phyloP scores from a whole-genome alignment of 53 echinoderm and acorn worm genomes.

The Stichopus horrens region DNA sequence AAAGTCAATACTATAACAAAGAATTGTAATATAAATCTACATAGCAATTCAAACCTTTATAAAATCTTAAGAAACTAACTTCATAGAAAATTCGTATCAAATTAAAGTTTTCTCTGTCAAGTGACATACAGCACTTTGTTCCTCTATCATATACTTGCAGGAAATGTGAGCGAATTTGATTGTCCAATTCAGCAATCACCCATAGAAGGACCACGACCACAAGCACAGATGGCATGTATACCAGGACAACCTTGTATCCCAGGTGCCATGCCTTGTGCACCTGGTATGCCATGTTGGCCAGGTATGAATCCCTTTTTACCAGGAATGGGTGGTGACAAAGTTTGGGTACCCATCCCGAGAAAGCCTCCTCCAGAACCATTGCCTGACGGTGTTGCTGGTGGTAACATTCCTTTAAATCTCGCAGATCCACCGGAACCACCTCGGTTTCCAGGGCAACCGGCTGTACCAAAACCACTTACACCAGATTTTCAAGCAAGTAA shows the following conservation, averaged over 20 bases:
- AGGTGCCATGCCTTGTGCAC: not conserved
- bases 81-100: no score
- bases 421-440: constrained; percentile 51
- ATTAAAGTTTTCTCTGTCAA: no score
- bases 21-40: no score
- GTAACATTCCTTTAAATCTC: constrained; percentile 47
- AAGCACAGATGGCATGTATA: not conserved
- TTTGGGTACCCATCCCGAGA: not conserved
- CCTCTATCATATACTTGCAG: not conserved
- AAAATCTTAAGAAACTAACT: no score
- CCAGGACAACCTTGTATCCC: not conserved
- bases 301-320: constrained; percentile 35
- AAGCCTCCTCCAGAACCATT: not conserved
- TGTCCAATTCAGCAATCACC: not conserved
- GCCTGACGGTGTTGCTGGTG: constrained; percentile 48
- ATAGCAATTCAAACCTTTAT: no score
- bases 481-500: constrained; percentile 18
- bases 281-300: constrained; percentile 3
- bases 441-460: constrained; percentile 44
- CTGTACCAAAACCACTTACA: constrained; percentile 44
- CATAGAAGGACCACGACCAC: constrained; percentile 1
- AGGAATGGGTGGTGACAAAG: not conserved
- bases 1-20: no score
- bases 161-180: constrained; percentile 14
- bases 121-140: not conserved